Conservation (phyloP, 2,113 vertebrate genomes). For the Patagioenas fasciata region DNA sequence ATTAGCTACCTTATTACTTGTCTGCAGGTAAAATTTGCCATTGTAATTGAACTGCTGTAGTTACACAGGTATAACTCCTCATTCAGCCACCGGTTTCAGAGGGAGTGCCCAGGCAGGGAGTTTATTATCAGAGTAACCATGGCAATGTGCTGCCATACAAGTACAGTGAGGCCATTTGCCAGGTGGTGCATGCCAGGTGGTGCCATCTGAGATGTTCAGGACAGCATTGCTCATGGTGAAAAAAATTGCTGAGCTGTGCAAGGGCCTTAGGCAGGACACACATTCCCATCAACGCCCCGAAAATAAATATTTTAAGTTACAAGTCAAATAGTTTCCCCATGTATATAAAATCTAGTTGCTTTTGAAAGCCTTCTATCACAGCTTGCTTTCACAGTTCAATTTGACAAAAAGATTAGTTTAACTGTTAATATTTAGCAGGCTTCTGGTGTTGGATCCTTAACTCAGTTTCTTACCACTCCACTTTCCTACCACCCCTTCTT, state of each 20-base stretch:
- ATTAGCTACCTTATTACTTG: background rate
- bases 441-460: background rate
- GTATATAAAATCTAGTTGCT: background rate
- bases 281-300: constrained; percentile 8
- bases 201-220: background rate
- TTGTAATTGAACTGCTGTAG: background rate
- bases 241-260: background rate
- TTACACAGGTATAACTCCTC: background rate
- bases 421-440: background rate
- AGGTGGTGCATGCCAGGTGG: constrained; percentile 24
- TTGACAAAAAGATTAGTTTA: background rate
- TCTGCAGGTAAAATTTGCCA: background rate
- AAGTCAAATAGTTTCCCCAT: background rate
- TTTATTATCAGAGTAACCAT: background rate
- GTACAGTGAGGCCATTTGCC: background rate
- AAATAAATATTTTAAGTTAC: constrained; percentile 33
- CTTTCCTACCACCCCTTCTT: background rate
- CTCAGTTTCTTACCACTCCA: background rate
- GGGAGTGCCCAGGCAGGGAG: background rate
- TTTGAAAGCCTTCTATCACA: background rate
- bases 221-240: background rate
- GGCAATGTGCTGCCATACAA: background rate
- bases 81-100: background rate
- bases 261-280: background rate
- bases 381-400: background rate